Base-by-base conservation (phyloP, 2,797 vertebrate genomes). In the Delichon dasypus region DNA sequence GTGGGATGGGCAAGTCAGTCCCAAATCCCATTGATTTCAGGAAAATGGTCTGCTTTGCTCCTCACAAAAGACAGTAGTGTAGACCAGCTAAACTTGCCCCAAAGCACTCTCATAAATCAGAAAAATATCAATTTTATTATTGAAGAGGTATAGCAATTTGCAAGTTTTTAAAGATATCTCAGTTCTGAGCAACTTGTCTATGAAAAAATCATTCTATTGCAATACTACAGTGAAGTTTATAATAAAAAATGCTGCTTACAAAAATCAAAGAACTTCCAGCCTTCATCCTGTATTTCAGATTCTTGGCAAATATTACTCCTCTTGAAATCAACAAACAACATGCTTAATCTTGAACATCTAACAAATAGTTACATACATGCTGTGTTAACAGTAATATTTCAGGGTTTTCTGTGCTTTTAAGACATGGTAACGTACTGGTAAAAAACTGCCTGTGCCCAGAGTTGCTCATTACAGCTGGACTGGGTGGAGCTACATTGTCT, bases 391-490 rank as follows among this genome's bases (percentile, higher is more conserved):
- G 34, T 4, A 76, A 40, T 54, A 47, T 64, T 93, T 80, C 62
- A 20, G 1, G 38, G 3, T 15, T 91, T 87, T 71, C 42, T 1
- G 1, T 47, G 50, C 29, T 77, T 92, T 87, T 40, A 67, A 89
- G 58, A 36, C 44, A 66, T 44, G 44, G 21, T 70, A 91, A 73
- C 17, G 22, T 12, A 58, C 8, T 2, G 5, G 27, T 48, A 74
- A 88, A 85, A 85, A 92, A 62, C 42, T 61, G 67, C 14, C 64
- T 64, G 53, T 66, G 70, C 62, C 75, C 84, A 64, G 13, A 80
- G 34, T 42, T 86, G 62, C 38, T 89, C 60, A 65, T 78, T 97
- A 74, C 44, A 83, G 42, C 68, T 89, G 93, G 80, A 89, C 83
- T 71, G 73, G 78, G 80, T 92, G 79, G 89, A 95, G 78, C 58